A percentile compares a stretch with the other conserved stretches of the same genome.
Evolutionary conservation across 2,113 vertebrate genomes (phyloP).

Genomic region (Anas platyrhynchos): DNA sequence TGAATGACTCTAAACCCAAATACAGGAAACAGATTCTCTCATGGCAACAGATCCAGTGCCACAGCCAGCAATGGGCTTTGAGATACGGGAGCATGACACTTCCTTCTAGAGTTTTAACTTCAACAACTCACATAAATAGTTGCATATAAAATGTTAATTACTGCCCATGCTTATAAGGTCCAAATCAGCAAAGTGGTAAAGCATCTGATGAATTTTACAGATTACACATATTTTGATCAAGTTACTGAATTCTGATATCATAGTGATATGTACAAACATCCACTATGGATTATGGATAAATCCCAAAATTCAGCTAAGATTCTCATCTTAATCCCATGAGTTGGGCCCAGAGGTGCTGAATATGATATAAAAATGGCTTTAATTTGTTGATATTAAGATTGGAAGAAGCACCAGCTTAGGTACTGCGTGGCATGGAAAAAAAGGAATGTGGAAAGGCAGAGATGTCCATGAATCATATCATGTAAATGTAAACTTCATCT

Average conservation of each 20-base stretch:
- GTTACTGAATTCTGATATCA: not conserved
- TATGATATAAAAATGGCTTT: not conserved
- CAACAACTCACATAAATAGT: not conserved
- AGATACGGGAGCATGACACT: not conserved
- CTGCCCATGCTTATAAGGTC: not conserved
- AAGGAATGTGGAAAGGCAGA: not conserved
- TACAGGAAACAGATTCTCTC: not conserved
- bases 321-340: not conserved
- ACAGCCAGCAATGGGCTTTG: not conserved
- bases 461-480: not conserved
- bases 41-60: not conserved
- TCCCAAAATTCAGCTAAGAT: not conserved
- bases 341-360: not conserved
- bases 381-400: not conserved
- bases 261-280: not conserved
- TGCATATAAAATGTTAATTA: not conserved
- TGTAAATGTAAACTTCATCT: not conserved
- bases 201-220: not conserved
- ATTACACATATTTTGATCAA: not conserved
- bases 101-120: not conserved
- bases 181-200: not conserved
- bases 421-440: not conserved
- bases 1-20: not conserved
- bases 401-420: constrained; percentile 9
- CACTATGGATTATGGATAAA: not conserved